Conservation (phyloP, 2,113 vertebrate genomes). For the Pseudopodoces humilis region DNA sequence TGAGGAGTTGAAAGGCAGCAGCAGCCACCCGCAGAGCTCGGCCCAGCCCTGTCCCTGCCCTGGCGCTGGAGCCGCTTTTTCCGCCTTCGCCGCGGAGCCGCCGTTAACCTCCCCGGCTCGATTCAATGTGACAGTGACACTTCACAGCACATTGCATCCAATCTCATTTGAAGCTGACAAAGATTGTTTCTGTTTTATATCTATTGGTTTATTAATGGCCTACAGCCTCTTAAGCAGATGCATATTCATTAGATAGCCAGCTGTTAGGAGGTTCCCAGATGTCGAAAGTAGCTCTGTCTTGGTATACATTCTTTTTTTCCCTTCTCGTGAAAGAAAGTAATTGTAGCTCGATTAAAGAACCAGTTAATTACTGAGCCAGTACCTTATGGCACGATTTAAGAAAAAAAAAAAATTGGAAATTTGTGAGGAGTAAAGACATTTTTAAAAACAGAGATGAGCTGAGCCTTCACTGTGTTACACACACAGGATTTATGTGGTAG, state of each 20-base stretch:
- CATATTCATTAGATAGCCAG: slow-evolving; percentile 89
- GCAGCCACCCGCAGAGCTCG: background rate
- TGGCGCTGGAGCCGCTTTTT: background rate
- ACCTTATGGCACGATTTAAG: slow-evolving; percentile 68
- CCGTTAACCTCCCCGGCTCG: slow-evolving; percentile 65
- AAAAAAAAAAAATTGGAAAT: slow-evolving; percentile 37
- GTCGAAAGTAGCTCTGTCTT: slow-evolving; percentile 78
- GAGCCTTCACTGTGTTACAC: background rate
- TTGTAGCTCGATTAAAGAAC: slow-evolving; percentile 80
- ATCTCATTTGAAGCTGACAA: slow-evolving; percentile 80
- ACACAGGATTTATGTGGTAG: rapidly evolving
- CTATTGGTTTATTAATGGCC: slow-evolving; percentile 86
- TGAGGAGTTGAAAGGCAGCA: background rate
- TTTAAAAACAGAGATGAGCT: background rate
- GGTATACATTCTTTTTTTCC: slow-evolving; percentile 54
- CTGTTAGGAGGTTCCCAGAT: slow-evolving; percentile 84
- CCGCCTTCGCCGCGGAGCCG: background rate
- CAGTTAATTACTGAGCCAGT: slow-evolving; percentile 78
- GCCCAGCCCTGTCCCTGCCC: background rate
- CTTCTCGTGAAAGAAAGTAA: slow-evolving; percentile 79
- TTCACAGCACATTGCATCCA: slow-evolving; percentile 80
- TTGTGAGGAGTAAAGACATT: slow-evolving; percentile 35
- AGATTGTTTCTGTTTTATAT: slow-evolving; percentile 81
- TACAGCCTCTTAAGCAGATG: slow-evolving; percentile 84
- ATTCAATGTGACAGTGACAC: slow-evolving; percentile 83